Conservation (phyloP, 2,113 vertebrate species). For the Stigmatopora argus region DNA sequence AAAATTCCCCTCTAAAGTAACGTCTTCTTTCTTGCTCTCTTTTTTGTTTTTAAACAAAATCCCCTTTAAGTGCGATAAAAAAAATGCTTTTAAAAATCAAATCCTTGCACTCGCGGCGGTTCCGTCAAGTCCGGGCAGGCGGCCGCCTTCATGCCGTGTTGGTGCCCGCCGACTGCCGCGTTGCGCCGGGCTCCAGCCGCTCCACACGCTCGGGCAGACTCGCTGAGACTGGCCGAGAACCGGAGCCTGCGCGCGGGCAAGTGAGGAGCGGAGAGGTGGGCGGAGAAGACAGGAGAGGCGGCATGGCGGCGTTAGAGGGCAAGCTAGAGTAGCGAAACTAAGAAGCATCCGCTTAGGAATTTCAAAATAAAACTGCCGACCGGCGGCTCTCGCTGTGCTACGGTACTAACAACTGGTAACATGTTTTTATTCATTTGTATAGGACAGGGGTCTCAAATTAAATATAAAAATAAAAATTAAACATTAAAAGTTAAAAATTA, state of each 20-base stretch:
- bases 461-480: too few relatives aligned
- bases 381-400: neutral
- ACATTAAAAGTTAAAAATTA: too few relatives aligned
- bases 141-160: slow-evolving; percentile 24
- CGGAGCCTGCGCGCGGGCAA: neutral
- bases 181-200: neutral
- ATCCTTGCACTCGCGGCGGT: neutral
- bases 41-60: neutral
- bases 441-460: too few relatives aligned
- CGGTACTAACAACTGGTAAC: too few relatives aligned
- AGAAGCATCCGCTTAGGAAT: neutral
- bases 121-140: slow-evolving; percentile 9
- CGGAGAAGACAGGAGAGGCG: neutral
- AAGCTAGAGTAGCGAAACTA: neutral
- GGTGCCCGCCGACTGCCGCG: slow-evolving; percentile 1
- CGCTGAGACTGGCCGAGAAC: slow-evolving; percentile 1
- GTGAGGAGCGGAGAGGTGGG: neutral
- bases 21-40: neutral
- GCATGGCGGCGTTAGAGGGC: neutral
- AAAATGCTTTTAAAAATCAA: neutral
- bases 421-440: too few relatives aligned
- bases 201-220: neutral
- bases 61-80: neutral
- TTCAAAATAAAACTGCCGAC: neutral
- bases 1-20: neutral